These are phyloP conservation scores for Oreohelix idahoensis DNA, from an alignment of 1,140 invertebrate genomes.

Conservation along the genomic window DNA sequence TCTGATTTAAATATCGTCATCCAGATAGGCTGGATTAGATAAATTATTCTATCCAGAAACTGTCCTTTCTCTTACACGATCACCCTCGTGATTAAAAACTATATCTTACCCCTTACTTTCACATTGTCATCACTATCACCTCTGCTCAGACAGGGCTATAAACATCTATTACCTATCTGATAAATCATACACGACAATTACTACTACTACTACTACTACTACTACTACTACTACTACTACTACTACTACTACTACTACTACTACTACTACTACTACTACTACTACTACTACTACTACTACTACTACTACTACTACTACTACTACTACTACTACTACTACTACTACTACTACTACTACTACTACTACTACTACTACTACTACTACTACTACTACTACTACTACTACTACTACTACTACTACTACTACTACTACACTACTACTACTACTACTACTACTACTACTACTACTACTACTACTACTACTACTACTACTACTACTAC, in stretches of 20 bases:
- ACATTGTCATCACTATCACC: no score
- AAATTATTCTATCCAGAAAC: no score
- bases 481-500: conserved; percentile 18
- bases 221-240: conserved; percentile 26
- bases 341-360: conserved; percentile 26
- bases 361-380: conserved; percentile 26
- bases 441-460: neutral
- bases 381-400: conserved; percentile 17
- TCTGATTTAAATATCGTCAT: no score
- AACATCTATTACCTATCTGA: no score
- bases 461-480: conserved; percentile 23
- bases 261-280: conserved; percentile 16
- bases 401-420: neutral
- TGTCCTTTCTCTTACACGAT: no score
- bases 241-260: conserved; percentile 17
- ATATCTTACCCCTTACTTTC: no score
- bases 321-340: neutral
- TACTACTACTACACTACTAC: no score
- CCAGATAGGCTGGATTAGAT: no score
- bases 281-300: no score
- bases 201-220: conserved; percentile 18
- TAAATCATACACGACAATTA: no score
- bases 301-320: conserved; percentile 4
- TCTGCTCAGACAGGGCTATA: no score
- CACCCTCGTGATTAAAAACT: no score